A percentile compares a stretch with the other conserved stretches of the same genome.
These are phyloP conservation scores for Coelinius sp. DNA, from an alignment of 2,888 invertebrate genomes.

Conservation along the genomic window DNA sequence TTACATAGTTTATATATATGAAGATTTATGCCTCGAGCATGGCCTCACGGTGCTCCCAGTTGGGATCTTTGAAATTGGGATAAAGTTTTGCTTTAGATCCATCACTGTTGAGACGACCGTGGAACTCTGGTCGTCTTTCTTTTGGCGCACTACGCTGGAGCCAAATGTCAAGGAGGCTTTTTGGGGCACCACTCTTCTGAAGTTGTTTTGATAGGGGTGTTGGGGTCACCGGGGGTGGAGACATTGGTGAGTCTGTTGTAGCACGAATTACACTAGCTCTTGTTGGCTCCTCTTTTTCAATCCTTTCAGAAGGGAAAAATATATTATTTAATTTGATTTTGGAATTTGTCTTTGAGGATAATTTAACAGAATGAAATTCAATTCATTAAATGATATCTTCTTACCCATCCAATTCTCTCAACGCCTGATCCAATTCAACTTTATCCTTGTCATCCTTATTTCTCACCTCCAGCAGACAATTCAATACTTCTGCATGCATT, in stretches of 20 bases:
- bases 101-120: conserved; percentile 73
- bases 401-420: conserved; percentile 75
- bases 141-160: conserved; percentile 73
- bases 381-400: conserved; percentile 37
- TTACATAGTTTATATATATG: not conserved
- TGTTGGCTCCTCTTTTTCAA: conserved; percentile 67
- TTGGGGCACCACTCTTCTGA: conserved; percentile 64
- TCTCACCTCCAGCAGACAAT: conserved; percentile 83
- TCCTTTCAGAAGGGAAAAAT: too few species aligned
- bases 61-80: conserved; percentile 77
- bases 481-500: conserved; percentile 83
- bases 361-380: conserved; percentile 16
- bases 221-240: conserved; percentile 77
- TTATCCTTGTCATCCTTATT: conserved; percentile 74
- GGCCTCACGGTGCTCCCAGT: conserved; percentile 69
- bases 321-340: conserved; percentile 22
- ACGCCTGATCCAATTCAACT: conserved; percentile 76
- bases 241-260: conserved; percentile 89
- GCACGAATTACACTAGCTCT: conserved; percentile 78
- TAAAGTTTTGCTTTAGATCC: conserved; percentile 81
- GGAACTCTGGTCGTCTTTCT: conserved; percentile 75
- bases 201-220: conserved; percentile 61
- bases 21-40: conserved; percentile 61
- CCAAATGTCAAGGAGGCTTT: conserved; percentile 79
- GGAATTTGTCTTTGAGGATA: conserved; percentile 64